Evolutionary conservation across 2,113 vertebrate species (phyloP), one percentile per base, ranked within the genome.

Genomic region (Xyrauchen texanus): DNA sequence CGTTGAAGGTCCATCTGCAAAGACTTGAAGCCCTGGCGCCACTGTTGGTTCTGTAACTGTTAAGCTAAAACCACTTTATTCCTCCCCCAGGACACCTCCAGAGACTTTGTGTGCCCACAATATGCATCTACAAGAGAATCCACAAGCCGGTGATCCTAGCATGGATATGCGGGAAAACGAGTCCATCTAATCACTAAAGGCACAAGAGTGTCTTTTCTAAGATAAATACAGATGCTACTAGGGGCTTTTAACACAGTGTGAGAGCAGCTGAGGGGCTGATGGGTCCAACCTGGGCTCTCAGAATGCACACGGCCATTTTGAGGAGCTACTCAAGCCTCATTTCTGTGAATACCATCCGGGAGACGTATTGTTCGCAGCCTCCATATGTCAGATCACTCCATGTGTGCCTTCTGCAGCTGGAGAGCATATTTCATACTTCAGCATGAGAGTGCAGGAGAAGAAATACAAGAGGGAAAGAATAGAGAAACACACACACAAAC

Each of bases 351-450:
- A 58, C 71, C 21, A 65, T 66, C 72, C 64, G 60, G 52, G 63
- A n/a, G 68, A 87, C 75, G 52, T 58, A 86, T 86, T 86, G 88
- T 80, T 75, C 84, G 79, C 13, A 66, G 83, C 84, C 21, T 80
- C 84, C 79, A 15, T 85, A 83, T 83, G 73, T 78, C 77, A 86
- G 78, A 73, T 68, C 57, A 5, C 67, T 47, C 61, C 47, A 7
- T 46, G 62, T 4, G 4, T 9, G 55, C 49, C 9, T 87, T 81
- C 80, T 88, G 80, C 85, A 87, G 87, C 79, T 79, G 63, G 5
- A 83, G 52, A 86, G 83, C 64, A 77, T 85, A 90, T 89, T 88
- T 87, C 87, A 85, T 81, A 66, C 70, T 82, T 84, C 82, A 72
- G 74, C 49, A 55, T 63, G 71, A 58, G 74, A 63, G 81, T 87